A percentile compares a stretch with the other conserved stretches of the same genome.
Evolutionary conservation across 2,113 vertebrate genomes (phyloP).

Genomic region (Rana temporaria): DNA sequence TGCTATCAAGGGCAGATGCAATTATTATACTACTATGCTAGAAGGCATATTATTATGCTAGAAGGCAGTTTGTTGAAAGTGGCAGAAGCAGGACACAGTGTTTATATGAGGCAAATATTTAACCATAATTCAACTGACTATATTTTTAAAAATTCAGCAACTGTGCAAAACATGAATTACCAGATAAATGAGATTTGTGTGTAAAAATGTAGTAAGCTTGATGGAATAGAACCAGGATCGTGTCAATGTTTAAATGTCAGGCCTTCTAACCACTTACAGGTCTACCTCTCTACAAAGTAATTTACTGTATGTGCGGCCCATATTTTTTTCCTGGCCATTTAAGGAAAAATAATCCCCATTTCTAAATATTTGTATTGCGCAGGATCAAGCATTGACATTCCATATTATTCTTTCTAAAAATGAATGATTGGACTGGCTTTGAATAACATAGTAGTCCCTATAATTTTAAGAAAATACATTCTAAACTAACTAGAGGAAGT

Average conservation of each 20-base stretch:
- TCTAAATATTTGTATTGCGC: conserved; percentile 10
- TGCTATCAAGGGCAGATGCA: too few relatives aligned
- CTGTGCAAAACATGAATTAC: too few relatives aligned
- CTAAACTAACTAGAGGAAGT: conserved; percentile 27
- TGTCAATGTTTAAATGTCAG: not conserved
- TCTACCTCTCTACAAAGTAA: not conserved
- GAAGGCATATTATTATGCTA: too few relatives aligned
- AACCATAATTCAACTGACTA: too few relatives aligned
- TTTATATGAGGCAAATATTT: too few relatives aligned
- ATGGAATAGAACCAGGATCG: not conserved
- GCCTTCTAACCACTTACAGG: not conserved
- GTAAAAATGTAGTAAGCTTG: not conserved
- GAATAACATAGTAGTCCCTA: conserved; percentile 24
- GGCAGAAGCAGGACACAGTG: too few relatives aligned
- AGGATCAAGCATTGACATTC: conserved; percentile 3
- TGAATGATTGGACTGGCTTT: conserved; percentile 1
- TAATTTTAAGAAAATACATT: conserved; percentile 21
- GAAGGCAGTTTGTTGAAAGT: too few relatives aligned
- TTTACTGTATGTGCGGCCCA: not conserved
- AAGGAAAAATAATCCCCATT: not conserved
- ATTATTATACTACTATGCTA: too few relatives aligned
- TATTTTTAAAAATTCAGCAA: too few relatives aligned
- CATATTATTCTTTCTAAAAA: conserved; percentile 22
- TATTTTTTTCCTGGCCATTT: conserved; percentile 9
- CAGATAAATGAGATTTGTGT: too few relatives aligned